Conservation (phyloP, 1,140 invertebrate genomes). For the Dolichoris vasculosae region DNA sequence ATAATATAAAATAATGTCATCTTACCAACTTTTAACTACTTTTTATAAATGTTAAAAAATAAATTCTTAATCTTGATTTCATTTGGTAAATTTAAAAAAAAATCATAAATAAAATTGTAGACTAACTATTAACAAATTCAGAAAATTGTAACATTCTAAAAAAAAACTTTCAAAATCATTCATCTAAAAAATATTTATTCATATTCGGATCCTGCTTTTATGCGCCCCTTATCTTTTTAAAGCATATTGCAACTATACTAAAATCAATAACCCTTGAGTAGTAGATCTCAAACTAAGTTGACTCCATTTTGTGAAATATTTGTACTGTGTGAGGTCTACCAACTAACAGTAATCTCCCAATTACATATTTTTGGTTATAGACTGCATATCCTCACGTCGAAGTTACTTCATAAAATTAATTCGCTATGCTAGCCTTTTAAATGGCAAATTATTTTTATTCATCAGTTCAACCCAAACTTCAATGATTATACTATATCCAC, state of each 20-base stretch:
- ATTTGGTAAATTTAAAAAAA: not conserved
- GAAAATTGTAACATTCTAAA: not conserved
- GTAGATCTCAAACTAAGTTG: constrained; percentile 37
- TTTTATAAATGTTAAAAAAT: not conserved
- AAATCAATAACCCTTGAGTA: constrained; percentile 65
- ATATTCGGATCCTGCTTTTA: not conserved
- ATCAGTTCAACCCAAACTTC: not conserved
- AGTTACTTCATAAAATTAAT: not conserved
- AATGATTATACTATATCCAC: too few species aligned
- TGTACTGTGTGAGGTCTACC: constrained; percentile 31
- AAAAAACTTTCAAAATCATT: constrained; percentile 29
- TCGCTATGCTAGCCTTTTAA: not conserved
- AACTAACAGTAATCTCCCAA: not conserved
- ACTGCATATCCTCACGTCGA: not conserved
- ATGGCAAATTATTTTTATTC: not conserved
- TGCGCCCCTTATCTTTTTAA: constrained; percentile 33
- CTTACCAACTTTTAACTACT: not conserved
- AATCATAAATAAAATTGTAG: not conserved
- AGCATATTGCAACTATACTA: constrained; percentile 53
- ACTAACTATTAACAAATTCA: not conserved
- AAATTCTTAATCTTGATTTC: not conserved
- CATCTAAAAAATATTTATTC: not conserved
- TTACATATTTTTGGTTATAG: not conserved
- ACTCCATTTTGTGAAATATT: constrained; percentile 51
- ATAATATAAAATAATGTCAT: not conserved